Conservation (phyloP, 2,797 vertebrate genomes). For the Sarcophilus harrisii region DNA sequence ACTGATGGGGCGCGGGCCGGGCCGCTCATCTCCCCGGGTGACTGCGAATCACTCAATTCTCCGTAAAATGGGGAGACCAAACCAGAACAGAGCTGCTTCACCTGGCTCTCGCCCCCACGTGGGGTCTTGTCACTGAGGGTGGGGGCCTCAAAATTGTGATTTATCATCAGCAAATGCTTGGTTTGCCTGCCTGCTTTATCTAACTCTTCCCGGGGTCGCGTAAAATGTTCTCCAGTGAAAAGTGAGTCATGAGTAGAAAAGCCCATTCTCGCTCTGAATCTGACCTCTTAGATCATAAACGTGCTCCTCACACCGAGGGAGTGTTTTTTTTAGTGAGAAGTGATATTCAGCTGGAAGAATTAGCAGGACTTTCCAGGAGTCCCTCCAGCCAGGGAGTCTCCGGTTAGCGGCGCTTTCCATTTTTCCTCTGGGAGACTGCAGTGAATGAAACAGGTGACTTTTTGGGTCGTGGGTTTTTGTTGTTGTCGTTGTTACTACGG, state of each 20-base stretch:
- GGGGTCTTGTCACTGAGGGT: no score
- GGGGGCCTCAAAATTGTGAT: no score
- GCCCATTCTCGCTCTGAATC: neutral
- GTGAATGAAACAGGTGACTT: neutral
- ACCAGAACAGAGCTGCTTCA: neutral
- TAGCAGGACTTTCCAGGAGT: neutral
- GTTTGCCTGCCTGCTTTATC: no score
- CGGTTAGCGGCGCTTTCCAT: neutral
- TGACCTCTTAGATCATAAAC: neutral
- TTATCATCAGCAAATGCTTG: no score
- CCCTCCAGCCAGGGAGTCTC: neutral
- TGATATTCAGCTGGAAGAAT: neutral
- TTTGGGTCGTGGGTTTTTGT: neutral
- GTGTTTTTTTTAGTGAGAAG: neutral
- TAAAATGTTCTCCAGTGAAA: no score
- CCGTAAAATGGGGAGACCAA: neutral
- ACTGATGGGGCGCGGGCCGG: neutral
- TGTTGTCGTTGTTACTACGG: no score
- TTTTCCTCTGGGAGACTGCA: neutral
- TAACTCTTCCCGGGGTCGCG: no score
- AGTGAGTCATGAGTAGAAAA: no score
- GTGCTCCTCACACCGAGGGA: neutral
- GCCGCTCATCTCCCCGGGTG: neutral
- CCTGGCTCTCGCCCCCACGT: no score
- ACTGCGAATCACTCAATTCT: neutral